Evolutionary conservation across 2,113 vertebrate species (phyloP), one percentile per base, ranked within the genome.

Genomic region (Emydura subglobosa): DNA sequence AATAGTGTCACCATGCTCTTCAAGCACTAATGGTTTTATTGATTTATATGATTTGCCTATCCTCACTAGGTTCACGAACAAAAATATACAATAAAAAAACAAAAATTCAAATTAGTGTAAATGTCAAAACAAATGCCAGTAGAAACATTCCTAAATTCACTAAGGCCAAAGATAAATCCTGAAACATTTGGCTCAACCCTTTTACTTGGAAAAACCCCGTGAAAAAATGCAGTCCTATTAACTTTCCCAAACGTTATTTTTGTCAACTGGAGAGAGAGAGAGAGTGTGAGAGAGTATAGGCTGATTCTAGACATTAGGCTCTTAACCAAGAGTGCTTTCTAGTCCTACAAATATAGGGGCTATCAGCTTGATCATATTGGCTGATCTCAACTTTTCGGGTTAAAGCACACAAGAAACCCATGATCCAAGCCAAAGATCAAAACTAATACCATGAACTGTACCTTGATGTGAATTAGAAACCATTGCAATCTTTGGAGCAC

Each of bases 1-100:
- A 78, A 78, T 25, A 91, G 55, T 90, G 93, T 79, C 13, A 91
- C 92, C 85, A 47, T 88, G 51, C 22, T 21, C 65, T 88, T 90
- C 59, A 61, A 24, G 14, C 31, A 25, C 7, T 31, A 50, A 34
- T 72, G 5, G 65, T 72, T 72, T 72, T 72, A 72, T 39, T 72
- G 65, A 39, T 39, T 72, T 72, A 39, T 39, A 39, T 72, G 34
- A n/a, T 72, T 72, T 72, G 65, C n/a, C 9, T 72, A 39, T 72
- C 7, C 19, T 72, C 19, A 39, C 65, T 39, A 72, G n/a, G 8
- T 72, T 72, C 65, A 72, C 39, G 5, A 68, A 68, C 14, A 68
- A 68, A n/a, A 68, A 68, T n/a, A 9, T 68, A n/a, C 17, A n/a
- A 68, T 68, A n/a, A 68, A 68, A 47, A n/a, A 68, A 68, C 7